Percentiles rank a stretch among this genome's conserved stretches.
phyloP scores from a whole-genome alignment of 2,888 invertebrate genomes.

The Synergus itoensis region DNA sequence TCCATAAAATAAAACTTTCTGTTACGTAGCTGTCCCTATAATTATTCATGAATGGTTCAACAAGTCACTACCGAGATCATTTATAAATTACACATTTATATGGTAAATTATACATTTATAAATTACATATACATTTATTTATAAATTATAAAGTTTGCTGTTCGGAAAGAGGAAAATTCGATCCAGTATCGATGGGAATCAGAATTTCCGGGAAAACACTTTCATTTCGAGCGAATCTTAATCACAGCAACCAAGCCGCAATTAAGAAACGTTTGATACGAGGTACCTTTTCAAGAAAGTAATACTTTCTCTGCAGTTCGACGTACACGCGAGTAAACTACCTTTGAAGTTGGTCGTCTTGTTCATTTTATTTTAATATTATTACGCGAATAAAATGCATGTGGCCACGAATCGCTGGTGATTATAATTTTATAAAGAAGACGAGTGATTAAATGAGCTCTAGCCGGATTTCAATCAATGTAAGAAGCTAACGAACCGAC shows the following conservation, averaged over 20 bases:
- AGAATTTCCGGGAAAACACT: slow-evolving; percentile 55
- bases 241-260: slow-evolving; percentile 58
- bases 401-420: slow-evolving; percentile 18
- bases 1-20: background rate
- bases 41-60: background rate
- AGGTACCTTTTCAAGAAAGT: slow-evolving; percentile 63
- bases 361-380: slow-evolving; percentile 27
- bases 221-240: slow-evolving; percentile 60
- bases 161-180: background rate
- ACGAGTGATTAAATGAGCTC: slow-evolving; percentile 3
- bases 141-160: background rate
- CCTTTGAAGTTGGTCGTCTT: background rate
- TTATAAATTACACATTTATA: background rate
- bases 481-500: background rate
- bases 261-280: slow-evolving; percentile 59
- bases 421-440: slow-evolving; percentile 27
- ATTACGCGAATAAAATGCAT: slow-evolving; percentile 22
- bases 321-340: slow-evolving; percentile 19
- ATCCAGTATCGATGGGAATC: slow-evolving; percentile 11
- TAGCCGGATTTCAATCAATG: background rate
- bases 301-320: slow-evolving; percentile 70
- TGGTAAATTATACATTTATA: too few species aligned
- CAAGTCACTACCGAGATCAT: background rate
- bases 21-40: background rate
- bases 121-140: background rate